Evolutionary conservation across 2,113 vertebrate genomes (phyloP), one percentile per base, ranked within the genome.

Genomic region (Corythornis cristatus): DNA sequence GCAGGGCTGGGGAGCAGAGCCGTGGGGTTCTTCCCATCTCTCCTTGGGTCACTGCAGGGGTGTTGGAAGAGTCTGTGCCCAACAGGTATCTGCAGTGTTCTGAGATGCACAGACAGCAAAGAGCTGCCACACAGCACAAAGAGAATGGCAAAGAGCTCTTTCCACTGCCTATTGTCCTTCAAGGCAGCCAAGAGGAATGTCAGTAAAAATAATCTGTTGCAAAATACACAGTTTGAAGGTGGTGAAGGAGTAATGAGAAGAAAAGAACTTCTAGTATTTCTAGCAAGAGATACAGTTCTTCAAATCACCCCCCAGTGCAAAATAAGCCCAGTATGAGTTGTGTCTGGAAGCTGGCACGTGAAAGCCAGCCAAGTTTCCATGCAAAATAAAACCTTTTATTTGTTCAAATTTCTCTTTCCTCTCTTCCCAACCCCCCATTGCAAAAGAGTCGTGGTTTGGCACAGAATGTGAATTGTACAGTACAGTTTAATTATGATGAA

Each of bases 301-400:
- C 73, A 89, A 85, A 89, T 56, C 68, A 20, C 23, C 20, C 42
- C 23, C 43, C 33, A 15, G 16, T 45, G 42, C 54, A 86, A 51
- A 86, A 28, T 5, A 61, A 56, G 31, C 53, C 70, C 61, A 25
- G 83, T 18, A 72, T 60, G 35, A 73, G 87, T 68, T 92, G 89
- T 56, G 92, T 83, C 91, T 95, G 90, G 90, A 89, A 93, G 93
- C 88, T 94, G 95, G 76, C 79, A 93, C 21, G 8, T 46, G 23
- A 66, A 77, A 66, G 76, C 48, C 35, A 81, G 90, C 96, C 96
- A 97, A 96, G 68, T 96, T 95, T 95, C 96, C 86, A 79, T 58
- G 51, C 92, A 94, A 96, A 97, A 91, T 48, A 93, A 94, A 95
- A 83, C 51, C 87, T 95, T 93, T 88, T 72, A 80, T 79, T 94